A percentile compares a stretch with the other conserved stretches of the same genome.
phyloP scores from a whole-genome alignment of 2,888 invertebrate species.

The Deroplatys truncata region DNA sequence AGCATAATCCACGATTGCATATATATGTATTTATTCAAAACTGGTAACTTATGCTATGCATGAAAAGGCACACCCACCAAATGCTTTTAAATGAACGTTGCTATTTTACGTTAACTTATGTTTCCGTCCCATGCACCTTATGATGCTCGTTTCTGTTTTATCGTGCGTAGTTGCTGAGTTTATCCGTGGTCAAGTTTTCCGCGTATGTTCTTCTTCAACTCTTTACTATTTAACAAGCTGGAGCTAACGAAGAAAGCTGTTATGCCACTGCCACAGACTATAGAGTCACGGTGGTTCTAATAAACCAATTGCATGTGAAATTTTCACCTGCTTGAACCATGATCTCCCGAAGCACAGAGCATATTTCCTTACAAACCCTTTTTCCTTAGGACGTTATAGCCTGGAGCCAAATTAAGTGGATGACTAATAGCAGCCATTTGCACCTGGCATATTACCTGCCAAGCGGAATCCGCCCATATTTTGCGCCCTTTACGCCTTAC shows the following conservation, averaged over 20 bases:
- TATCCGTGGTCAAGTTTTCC: too few relatives aligned
- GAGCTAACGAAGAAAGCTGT: background rate
- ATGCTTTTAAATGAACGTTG: too few relatives aligned
- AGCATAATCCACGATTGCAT: too few relatives aligned
- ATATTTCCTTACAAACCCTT: background rate
- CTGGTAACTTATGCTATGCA: too few relatives aligned
- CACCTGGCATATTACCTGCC: background rate
- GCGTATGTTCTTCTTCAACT: too few relatives aligned
- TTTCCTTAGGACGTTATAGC: background rate
- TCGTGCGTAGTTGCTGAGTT: too few relatives aligned
- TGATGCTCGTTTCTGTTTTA: too few relatives aligned
- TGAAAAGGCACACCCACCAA: too few relatives aligned
- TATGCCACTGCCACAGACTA: background rate
- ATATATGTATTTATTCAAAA: too few relatives aligned
- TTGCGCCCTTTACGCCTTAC: background rate
- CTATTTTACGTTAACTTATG: too few relatives aligned
- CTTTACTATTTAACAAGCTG: too few relatives aligned
- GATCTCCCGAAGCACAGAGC: background rate
- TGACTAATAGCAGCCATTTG: background rate
- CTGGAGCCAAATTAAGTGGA: background rate
- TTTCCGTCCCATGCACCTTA: too few relatives aligned
- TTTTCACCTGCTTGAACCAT: background rate
- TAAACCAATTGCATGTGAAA: background rate
- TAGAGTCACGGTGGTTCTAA: background rate
- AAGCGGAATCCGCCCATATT: constrained; percentile 1